A percentile compares a stretch with the other conserved stretches of the same genome.
phyloP scores from a whole-genome alignment of 2,888 invertebrate genomes.

The Caenorhabditis wallacei region DNA sequence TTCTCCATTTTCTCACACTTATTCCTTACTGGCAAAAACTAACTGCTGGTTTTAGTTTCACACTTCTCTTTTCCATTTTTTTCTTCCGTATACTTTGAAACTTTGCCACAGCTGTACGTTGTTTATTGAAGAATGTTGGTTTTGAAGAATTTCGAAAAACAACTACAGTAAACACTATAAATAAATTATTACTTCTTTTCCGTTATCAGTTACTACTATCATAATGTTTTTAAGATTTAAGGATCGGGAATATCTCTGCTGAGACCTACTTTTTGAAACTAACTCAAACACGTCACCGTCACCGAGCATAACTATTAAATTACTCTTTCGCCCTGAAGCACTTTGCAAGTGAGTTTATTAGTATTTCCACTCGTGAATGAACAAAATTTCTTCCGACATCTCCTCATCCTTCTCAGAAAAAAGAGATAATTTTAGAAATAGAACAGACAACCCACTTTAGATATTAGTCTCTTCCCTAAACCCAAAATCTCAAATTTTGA shows the following conservation, averaged over 20 bases:
- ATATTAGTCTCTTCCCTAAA: slow-evolving; percentile 13
- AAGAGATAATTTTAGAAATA: background rate
- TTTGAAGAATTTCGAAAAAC: slow-evolving; percentile 1
- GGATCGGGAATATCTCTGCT: background rate
- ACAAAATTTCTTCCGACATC: slow-evolving; percentile 50
- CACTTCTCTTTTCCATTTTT: slow-evolving; percentile 31
- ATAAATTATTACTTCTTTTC: slow-evolving; percentile 37
- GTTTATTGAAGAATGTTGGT: background rate
- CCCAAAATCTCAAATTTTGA: slow-evolving; percentile 14
- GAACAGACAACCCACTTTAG: slow-evolving; percentile 5
- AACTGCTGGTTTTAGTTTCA: slow-evolving; percentile 53
- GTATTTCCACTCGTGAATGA: slow-evolving; percentile 59
- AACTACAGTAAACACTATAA: slow-evolving; percentile 30
- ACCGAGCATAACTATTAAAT: slow-evolving; percentile 61
- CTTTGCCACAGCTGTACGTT: slow-evolving; percentile 7
- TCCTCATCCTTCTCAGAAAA: slow-evolving; percentile 4
- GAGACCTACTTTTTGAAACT: slow-evolving; percentile 43
- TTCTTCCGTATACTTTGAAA: background rate
- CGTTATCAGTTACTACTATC: slow-evolving; percentile 5
- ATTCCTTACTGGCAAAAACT: slow-evolving; percentile 52
- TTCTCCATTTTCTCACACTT: slow-evolving; percentile 61
- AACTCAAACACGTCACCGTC: slow-evolving; percentile 59
- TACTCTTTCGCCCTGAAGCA: slow-evolving; percentile 65
- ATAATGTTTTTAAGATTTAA: background rate
- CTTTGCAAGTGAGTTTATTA: slow-evolving; percentile 66